Evolutionary conservation across 2,888 invertebrate species (phyloP), one percentile per base, ranked within the genome.

Genomic region (Pherbina coryleti): DNA sequence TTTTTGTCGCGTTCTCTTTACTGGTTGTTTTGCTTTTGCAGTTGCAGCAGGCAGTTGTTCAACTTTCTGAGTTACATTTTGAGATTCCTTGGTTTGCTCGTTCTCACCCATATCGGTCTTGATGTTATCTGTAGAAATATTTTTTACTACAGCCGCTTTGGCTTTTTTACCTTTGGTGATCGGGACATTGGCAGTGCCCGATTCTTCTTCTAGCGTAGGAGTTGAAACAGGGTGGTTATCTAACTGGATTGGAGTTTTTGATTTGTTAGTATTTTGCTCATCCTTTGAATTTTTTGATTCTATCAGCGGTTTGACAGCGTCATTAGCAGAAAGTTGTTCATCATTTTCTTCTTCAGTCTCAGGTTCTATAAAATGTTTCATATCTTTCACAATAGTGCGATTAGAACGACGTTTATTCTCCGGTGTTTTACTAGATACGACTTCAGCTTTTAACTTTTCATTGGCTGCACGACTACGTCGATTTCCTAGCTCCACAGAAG

Each of bases 401-500:
- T 86, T 86, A 9, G 88, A 89, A 71, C 89, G 84, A 55, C 87
- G 86, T 80, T 90, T 90, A 9, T 83, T 85, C 72, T 90, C 80
- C 3, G 79, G 76, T 14, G 79, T 78, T 78, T 82, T 85, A 79
- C 82, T 84, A 79, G 83, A 78, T 77, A 83, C 84, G 86, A 84
- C 80, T 85, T 88, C 83, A 5, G 89, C 88, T 11, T 87, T 86
- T 5, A 69, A n/a, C 34, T 76, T 60, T 4, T 78, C 79, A 5
- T 44, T 67, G 5, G 85, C 17, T 92, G 92, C 85, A 91, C 92
- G 84, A 7, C 84, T 85, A 9, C 86, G 85, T 31, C 89, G 84
- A 80, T 88, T 89, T 3, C 89, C 88, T 82, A 60, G 86, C 81
- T 88, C 85, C 78, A 92, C 92, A 3, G 92, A 92, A 57, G 91